Base-by-base conservation (phyloP, 2,113 vertebrate species). In the Myocastor coypus region DNA sequence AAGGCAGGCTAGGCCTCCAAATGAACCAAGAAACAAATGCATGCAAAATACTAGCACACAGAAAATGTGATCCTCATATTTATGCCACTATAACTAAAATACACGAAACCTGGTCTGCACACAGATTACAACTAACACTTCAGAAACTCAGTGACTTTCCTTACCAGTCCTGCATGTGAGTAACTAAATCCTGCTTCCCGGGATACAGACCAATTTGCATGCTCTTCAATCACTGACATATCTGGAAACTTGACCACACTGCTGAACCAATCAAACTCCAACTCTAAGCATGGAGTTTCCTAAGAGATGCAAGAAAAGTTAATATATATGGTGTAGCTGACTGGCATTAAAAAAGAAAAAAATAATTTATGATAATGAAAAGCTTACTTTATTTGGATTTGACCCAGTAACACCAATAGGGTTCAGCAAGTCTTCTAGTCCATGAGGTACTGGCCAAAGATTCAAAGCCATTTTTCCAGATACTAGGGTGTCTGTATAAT, bases 401-500 rank as follows among this genome's bases (percentile, higher is more conserved):
- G 99, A 99, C 86, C 99, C 99, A 66, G 99, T 99, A 97, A 99
- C 99, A 91, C 99, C 99, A 83, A 99, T 99, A 93, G 99, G 99
- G 97, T 99, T 99, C 95, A 99, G 98, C 77, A 99, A 98, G 97
- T 99, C 99, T 98, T 99, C 99, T 97, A 99, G 98, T 61, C 99
- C 99, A 95, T 99, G 99, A 97, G 99, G 99, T 92, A 99, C 99
- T 89, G 99, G 99, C 99, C 99, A 99, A 94, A 99, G 99, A 98
- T 99, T 99, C 97, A 99, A 98, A 97, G 99, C 99, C 99, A 99
- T 99, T 98, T 99, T 99, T 96, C 99, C 99, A 97, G 99, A 99
- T 87, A 99, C 99, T 83, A 99, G 98, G 80, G 99, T 99, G 98
- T 99, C 99, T 73, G 99, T 99, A 96, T 99, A 99, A 98, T 99